Evolutionary conservation across 2,888 invertebrate genomes (phyloP), one percentile per base, ranked within the genome.

Genomic region (Nymphalis polychloros): DNA sequence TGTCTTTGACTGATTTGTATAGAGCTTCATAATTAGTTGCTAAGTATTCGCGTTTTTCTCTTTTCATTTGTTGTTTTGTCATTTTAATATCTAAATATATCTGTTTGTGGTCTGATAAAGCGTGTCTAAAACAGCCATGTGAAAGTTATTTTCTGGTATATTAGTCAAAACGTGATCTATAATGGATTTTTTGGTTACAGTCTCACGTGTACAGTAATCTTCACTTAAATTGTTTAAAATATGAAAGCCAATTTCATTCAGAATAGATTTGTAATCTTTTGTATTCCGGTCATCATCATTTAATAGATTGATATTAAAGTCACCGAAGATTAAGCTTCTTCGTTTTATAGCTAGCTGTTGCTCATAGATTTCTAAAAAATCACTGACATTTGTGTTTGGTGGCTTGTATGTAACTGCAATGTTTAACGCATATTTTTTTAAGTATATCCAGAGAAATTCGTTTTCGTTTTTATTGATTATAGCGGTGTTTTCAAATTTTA

Each of bases 361-460:
- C 17, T 72, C 73, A 55, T 68, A 70, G 10, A 23, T 48, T 19
- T 70, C 48, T 17, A 69, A 50, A 68, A 75, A 73, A 13, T 72
- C 52, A 2, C 66, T 49, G n/a, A 65, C 63, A 16, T 74, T 71
- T 10, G 75, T 72, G 53, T 73, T 60, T 10, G 73, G 71, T 19
- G 75, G 73, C 27, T 75, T 72, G 63, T 76, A 77, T 1, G 77
- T 55, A 16, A 71, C 61, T 20, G 75, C 78, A 48, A 76, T 55
- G 23, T 74, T 71, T 0, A 77, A 49, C 52, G 72, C 53, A 20
- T 52, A 62, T 53, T 64, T 75, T 17, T 75, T 60, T 53, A 77
- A n/a, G 31, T 69, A 63, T 20, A 78, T 53, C 77, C 76, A 77
- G 17, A 76, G 59, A 17, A 69, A 78, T 31, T 78, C 75, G 35